Evolutionary conservation across 2,113 vertebrate species (phyloP).

Genomic region (Eulacestoma nigropectus): DNA sequence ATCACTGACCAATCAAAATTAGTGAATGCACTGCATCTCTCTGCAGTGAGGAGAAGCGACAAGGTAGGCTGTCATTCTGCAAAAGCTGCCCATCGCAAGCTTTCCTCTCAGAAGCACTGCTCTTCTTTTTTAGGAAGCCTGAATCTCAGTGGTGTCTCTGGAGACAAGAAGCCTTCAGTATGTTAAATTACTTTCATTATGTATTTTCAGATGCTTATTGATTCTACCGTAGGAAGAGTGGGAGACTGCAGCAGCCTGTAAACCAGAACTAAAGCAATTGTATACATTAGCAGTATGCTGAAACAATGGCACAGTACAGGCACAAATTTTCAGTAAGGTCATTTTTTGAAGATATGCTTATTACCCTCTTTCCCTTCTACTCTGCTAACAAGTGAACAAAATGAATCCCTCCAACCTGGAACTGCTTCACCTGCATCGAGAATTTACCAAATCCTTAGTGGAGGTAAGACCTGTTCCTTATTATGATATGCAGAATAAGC

Average conservation of each 20-base stretch:
- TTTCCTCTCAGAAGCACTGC: slow-evolving; percentile 69
- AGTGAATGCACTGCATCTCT: slow-evolving; percentile 96
- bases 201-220: slow-evolving; percentile 81
- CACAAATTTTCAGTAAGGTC: slow-evolving; percentile 75
- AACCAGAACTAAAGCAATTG: slow-evolving; percentile 69
- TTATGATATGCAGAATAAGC: slow-evolving; percentile 59
- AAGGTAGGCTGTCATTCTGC: slow-evolving; percentile 83
- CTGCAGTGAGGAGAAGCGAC: slow-evolving; percentile 90
- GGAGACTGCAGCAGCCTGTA: slow-evolving; percentile 76
- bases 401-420: slow-evolving; percentile 76
- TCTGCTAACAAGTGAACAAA: slow-evolving; percentile 77
- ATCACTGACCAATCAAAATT: slow-evolving; percentile 95
- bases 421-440: slow-evolving; percentile 73
- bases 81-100: slow-evolving; percentile 76
- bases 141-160: slow-evolving; percentile 73
- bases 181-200: slow-evolving; percentile 82
- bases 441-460: slow-evolving; percentile 70
- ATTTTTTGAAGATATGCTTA: slow-evolving; percentile 69
- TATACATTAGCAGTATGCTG: slow-evolving; percentile 72
- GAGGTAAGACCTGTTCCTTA: slow-evolving; percentile 80
- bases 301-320: slow-evolving; percentile 78
- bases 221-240: slow-evolving; percentile 74
- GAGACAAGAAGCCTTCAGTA: slow-evolving; percentile 78
- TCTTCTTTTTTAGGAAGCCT: slow-evolving; percentile 67
- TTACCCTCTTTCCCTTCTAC: slow-evolving; percentile 69